Conservation (phyloP, 2,113 vertebrate genomes). For the Mesoclemmys tuberculata region DNA sequence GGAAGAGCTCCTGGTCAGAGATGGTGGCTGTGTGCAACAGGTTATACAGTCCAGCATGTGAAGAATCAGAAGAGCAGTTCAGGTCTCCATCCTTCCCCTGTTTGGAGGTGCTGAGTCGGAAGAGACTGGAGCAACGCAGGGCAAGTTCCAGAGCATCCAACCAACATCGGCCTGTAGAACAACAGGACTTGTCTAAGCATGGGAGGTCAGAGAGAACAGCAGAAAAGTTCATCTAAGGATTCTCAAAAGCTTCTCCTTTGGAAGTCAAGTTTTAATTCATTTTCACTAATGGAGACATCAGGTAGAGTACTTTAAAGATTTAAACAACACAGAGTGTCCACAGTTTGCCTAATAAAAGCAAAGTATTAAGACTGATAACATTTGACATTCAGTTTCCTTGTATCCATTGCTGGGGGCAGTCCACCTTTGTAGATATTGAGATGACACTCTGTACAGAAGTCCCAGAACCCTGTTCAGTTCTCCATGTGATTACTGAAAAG, state of each 20-base stretch:
- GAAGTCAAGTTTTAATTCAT: background rate
- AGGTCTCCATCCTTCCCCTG: conserved; percentile 86
- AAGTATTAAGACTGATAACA: background rate
- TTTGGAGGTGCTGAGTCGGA: conserved; percentile 86
- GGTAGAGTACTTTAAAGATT: background rate
- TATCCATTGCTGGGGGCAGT: background rate
- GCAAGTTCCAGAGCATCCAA: conserved; percentile 96
- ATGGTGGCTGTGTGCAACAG: conserved; percentile 82
- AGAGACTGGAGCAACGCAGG: conserved; percentile 93
- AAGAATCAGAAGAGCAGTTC: conserved; percentile 82
- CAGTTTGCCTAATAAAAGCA: background rate
- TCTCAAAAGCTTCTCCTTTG: conserved; percentile 3
- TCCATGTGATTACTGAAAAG: background rate
- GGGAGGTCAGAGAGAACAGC: background rate
- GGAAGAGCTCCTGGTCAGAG: conserved; percentile 87
- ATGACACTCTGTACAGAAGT: background rate
- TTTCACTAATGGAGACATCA: background rate
- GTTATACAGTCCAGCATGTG: conserved; percentile 82
- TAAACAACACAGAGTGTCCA: background rate
- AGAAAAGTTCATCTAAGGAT: background rate
- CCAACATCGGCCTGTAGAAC: conserved; percentile 92
- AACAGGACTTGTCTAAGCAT: background rate
- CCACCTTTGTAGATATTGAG: background rate
- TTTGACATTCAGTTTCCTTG: background rate
- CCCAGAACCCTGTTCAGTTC: background rate